Percentiles rank a stretch among this genome's conserved stretches.
phyloP scores from a whole-genome alignment of 92 coral and sea anemone species.

The Palythoa grandis region DNA sequence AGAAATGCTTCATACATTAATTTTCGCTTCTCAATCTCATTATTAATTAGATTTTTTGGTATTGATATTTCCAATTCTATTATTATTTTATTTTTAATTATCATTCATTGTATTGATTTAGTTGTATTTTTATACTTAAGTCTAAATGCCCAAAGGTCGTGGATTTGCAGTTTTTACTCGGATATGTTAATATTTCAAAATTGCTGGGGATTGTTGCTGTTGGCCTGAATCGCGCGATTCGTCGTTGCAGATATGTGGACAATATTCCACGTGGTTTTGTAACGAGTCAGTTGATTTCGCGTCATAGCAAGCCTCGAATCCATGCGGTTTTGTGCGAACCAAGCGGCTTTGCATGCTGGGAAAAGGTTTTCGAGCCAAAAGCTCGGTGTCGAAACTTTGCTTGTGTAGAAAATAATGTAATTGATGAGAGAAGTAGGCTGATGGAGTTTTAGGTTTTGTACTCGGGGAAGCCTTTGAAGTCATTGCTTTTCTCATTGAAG shows the following conservation, averaged over 20 bases:
- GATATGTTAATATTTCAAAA: not conserved
- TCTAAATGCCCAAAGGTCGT: too few relatives aligned
- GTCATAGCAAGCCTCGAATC: slow-evolving; percentile 33
- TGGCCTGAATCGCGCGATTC: not conserved
- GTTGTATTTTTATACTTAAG: too few relatives aligned
- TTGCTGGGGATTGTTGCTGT: not conserved
- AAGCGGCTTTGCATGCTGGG: slow-evolving; percentile 23
- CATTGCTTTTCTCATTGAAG: slow-evolving; percentile 13
- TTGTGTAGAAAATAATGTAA: not conserved
- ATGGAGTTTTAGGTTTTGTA: not conserved
- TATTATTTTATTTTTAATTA: too few relatives aligned
- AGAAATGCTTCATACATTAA: too few relatives aligned
- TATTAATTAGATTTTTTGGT: too few relatives aligned
- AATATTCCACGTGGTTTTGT: slow-evolving; percentile 30
- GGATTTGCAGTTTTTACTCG: too few relatives aligned
- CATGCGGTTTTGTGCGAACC: slow-evolving; percentile 19
- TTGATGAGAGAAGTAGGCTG: not conserved
- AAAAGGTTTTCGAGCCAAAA: slow-evolving; percentile 24
- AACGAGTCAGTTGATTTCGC: not conserved
- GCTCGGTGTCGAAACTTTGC: slow-evolving; percentile 19
- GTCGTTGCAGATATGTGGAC: not conserved
- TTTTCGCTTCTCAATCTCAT: too few relatives aligned
- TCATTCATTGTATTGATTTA: too few relatives aligned
- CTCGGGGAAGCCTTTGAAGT: not conserved
- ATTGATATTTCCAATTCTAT: too few relatives aligned